Conservation (phyloP, 2,888 invertebrate species). For the Tubulanus polymorphus region DNA sequence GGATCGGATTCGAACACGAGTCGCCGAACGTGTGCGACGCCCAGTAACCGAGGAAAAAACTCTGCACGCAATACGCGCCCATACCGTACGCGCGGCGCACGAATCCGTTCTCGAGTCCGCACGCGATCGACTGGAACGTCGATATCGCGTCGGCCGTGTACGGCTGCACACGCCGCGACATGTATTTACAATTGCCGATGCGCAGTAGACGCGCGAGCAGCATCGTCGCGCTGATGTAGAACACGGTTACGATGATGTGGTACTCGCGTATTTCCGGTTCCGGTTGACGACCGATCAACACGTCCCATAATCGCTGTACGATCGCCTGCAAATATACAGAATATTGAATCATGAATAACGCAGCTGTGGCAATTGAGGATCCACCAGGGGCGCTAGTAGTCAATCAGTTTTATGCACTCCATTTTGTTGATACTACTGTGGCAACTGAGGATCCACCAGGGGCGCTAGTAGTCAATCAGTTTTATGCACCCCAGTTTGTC, state of each 20-base stretch:
- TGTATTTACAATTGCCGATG: neutral
- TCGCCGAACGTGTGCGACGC: neutral
- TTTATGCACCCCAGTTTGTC: no score
- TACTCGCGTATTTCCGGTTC: neutral
- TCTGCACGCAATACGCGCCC: constrained; percentile 1
- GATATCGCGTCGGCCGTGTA: neutral
- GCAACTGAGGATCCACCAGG: no score
- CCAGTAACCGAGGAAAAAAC: neutral
- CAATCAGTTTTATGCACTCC: no score
- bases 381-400: no score
- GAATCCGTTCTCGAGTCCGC: neutral
- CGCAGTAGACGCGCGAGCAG: neutral
- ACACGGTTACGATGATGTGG: constrained; percentile 2
- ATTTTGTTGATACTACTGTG: no score
- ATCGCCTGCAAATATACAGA: neutral
- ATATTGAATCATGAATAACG: neutral
- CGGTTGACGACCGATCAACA: neutral
- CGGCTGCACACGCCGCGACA: neutral
- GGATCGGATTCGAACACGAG: neutral
- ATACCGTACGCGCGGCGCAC: neutral
- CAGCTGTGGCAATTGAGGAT: no score
- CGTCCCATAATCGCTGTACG: neutral
- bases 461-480: no score
- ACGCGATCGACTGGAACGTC: neutral
- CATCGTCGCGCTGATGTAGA: neutral